phyloP scores from a whole-genome alignment of 1,140 invertebrate genomes.

The Zaprionus africanus region DNA sequence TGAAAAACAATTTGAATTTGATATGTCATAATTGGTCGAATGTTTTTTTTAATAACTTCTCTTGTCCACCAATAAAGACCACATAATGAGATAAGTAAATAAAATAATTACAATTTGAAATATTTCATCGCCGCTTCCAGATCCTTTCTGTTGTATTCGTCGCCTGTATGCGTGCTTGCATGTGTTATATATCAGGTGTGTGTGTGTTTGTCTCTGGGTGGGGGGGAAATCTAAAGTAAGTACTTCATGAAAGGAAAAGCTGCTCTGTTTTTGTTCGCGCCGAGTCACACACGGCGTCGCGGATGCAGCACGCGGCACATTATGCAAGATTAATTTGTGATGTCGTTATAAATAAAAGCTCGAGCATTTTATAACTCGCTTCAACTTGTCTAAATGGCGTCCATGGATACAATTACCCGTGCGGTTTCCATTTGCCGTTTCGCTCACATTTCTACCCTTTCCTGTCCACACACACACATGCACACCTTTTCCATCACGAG shows the following conservation, averaged over 20 bases:
- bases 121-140: background rate
- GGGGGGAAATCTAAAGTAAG: slow-evolving; percentile 31
- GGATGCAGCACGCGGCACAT: slow-evolving; percentile 61
- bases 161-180: slow-evolving; percentile 42
- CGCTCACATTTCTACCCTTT: background rate
- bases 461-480: background rate
- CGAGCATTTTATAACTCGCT: slow-evolving; percentile 70
- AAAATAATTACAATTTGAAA: background rate
- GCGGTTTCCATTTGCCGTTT: slow-evolving; percentile 16
- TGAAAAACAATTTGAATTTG: background rate
- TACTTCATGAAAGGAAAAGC: slow-evolving; percentile 79
- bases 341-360: slow-evolving; percentile 81
- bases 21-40: background rate
- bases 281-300: slow-evolving; percentile 3
- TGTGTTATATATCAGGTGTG: slow-evolving; percentile 58
- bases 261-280: slow-evolving; percentile 25
- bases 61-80: background rate
- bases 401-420: slow-evolving; percentile 29
- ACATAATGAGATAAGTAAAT: background rate
- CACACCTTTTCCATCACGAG: background rate
- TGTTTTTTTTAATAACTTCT: background rate
- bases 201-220: slow-evolving; percentile 27
- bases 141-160: slow-evolving; percentile 43
- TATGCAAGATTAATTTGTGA: slow-evolving; percentile 82
- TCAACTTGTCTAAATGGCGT: slow-evolving; percentile 41